Evolutionary conservation across 2,888 invertebrate genomes (phyloP).

Genomic region (Noctua fimbriata): DNA sequence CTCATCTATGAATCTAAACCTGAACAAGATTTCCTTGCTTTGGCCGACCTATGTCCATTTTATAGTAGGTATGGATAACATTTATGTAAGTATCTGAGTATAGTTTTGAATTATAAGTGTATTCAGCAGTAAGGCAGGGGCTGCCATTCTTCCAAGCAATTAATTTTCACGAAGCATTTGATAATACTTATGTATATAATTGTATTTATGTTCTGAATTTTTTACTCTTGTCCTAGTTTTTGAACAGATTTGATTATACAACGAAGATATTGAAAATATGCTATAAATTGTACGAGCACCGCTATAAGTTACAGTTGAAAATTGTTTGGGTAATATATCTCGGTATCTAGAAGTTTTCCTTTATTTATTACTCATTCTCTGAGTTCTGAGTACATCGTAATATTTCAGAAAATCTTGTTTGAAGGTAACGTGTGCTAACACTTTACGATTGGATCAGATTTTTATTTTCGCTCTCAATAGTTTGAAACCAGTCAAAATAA

Average conservation of each 20-base stretch:
- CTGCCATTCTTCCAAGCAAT: constrained; percentile 79
- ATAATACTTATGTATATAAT: constrained; percentile 73
- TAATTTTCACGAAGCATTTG: constrained; percentile 81
- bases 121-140: constrained; percentile 69
- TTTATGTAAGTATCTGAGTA: neutral
- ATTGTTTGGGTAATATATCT: constrained; percentile 56
- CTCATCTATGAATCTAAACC: neutral
- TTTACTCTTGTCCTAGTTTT: constrained; percentile 56
- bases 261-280: constrained; percentile 56
- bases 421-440: constrained; percentile 9
- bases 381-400: constrained; percentile 42
- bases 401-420: constrained; percentile 41
- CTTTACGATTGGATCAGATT: constrained; percentile 14
- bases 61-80: neutral
- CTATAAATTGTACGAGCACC: constrained; percentile 52
- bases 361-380: constrained; percentile 57
- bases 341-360: constrained; percentile 54
- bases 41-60: neutral
- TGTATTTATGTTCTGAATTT: constrained; percentile 69
- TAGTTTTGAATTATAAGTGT: constrained; percentile 71
- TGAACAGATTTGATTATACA: constrained; percentile 57
- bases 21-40: neutral
- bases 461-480: neutral
- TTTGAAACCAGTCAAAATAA: neutral
- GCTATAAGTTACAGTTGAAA: constrained; percentile 49